Base-by-base conservation (phyloP, 2,113 vertebrate species). In the Gambusia affinis region DNA sequence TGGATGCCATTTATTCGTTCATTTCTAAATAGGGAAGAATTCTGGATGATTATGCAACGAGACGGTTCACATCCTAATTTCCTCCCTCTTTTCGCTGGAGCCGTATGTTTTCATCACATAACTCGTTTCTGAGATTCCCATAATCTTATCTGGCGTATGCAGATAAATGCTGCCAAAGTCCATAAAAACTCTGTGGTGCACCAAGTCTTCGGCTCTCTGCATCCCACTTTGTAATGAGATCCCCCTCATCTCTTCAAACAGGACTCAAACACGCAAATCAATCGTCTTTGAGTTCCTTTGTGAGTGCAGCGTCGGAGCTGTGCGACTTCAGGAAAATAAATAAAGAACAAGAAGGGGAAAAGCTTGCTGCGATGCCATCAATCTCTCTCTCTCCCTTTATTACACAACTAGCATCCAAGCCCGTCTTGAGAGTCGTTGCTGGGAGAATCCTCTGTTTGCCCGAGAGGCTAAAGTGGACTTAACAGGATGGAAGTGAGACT, bases 401-500 rank as follows among this genome's bases (percentile, higher is more conserved):
- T 86, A 88, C 82, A 81, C 77, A 87, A 88, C 73, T 79, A 72
- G 67, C 78, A 84, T 87, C 83, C 80, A 85, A 57, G 62, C 66
- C 62, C 30, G 64, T 44, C 44, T 79, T 70, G 28, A 74, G 66
- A 71, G 78, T 63, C 73, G 30, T 30, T 78, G 71, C 80, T 82
- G 75, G 80, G 78, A 89, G 81, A 87, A 80, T 81, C 80, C 80
- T 29, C 24, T 15, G 28, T 90, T 90, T 88, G 84, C 80, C 87
- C 81, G 76, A 71, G 12, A 3, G 76, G 73, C 83, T 85, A 73
- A 86, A 87, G 83, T 85, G 76, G 81, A 85, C 75, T 90, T 85
- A 88, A 76, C 77, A 71, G 70, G 57, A 60, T 85, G 67, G 82
- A 81, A 79, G 83, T 83, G 66, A 88, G 81, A 75, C 81, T 89